Conservation (phyloP, 2,888 invertebrate species). For the Hemicrepidius hirtus region DNA sequence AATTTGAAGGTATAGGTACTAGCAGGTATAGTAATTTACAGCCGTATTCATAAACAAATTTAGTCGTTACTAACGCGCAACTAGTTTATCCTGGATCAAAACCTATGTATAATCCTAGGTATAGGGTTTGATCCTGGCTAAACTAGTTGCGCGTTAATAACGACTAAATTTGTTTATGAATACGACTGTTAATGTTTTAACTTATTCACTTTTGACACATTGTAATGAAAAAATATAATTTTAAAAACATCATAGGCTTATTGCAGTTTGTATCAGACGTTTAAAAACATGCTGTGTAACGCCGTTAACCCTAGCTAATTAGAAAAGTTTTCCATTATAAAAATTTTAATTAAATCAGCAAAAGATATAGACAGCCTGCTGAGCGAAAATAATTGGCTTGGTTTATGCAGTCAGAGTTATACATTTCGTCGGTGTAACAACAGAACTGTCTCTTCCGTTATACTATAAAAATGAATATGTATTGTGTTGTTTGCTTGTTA, state of each 20-base stretch:
- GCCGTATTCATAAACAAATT: too few relatives aligned
- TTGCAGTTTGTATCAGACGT: conserved; percentile 34
- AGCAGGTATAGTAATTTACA: too few relatives aligned
- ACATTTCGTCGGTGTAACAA: conserved; percentile 18
- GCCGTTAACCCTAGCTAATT: conserved; percentile 44
- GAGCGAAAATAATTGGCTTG: conserved; percentile 48
- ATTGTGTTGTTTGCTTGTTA: conserved; percentile 42
- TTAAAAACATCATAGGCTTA: conserved; percentile 20
- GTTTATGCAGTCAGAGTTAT: conserved; percentile 33
- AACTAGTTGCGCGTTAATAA: too few relatives aligned
- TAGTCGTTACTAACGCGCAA: too few relatives aligned
- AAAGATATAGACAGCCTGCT: conserved; percentile 48
- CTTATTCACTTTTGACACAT: conserved; percentile 11
- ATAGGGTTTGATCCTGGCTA: too few relatives aligned
- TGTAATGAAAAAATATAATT: conserved; percentile 31
- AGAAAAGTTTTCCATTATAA: conserved; percentile 50
- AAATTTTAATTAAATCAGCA: conserved; percentile 52
- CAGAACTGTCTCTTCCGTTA: conserved; percentile 15
- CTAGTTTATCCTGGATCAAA: too few relatives aligned
- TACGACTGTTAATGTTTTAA: background rate
- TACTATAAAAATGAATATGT: conserved; percentile 40
- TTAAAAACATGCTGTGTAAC: conserved; percentile 45
- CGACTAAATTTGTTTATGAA: too few relatives aligned
- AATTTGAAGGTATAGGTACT: too few relatives aligned
- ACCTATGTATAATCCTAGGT: too few relatives aligned